Percentiles rank a stretch among this genome's conserved stretches.
phyloP scores from a whole-genome alignment of 2,113 vertebrate genomes.

The Oceanites oceanicus region DNA sequence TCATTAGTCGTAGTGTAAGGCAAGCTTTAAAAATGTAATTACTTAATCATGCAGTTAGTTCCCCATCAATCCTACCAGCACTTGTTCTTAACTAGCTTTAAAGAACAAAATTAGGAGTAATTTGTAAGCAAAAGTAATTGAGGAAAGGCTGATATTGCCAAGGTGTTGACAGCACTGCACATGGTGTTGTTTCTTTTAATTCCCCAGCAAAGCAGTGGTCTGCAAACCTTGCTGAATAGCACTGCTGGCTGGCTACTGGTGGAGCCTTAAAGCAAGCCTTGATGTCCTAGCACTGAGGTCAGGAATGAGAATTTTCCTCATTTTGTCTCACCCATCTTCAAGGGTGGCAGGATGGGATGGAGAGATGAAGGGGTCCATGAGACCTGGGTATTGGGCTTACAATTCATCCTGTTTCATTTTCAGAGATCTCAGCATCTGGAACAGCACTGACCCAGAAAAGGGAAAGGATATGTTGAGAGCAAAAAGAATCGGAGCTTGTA shows the following conservation, averaged over 20 bases:
- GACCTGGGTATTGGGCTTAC: background rate
- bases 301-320: background rate
- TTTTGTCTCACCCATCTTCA: background rate
- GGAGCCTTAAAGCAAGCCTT: background rate
- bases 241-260: background rate
- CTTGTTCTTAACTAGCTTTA: slow-evolving; percentile 83
- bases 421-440: background rate
- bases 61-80: slow-evolving; percentile 79
- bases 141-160: slow-evolving; percentile 77
- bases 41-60: slow-evolving; percentile 83
- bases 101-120: slow-evolving; percentile 83
- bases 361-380: background rate
- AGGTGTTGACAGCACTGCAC: slow-evolving; percentile 76
- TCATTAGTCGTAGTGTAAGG: slow-evolving; percentile 77
- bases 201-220: background rate
- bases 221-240: slow-evolving; percentile 18
- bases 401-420: background rate
- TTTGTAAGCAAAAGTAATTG: slow-evolving; percentile 85
- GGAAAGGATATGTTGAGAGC: background rate
- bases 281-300: background rate
- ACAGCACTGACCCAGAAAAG: background rate
- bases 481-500: background rate
- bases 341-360: too few species aligned
- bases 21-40: slow-evolving; percentile 83
- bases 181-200: slow-evolving; percentile 64